Conservation (phyloP, 2,113 vertebrate species). For the Uria lomvia region DNA sequence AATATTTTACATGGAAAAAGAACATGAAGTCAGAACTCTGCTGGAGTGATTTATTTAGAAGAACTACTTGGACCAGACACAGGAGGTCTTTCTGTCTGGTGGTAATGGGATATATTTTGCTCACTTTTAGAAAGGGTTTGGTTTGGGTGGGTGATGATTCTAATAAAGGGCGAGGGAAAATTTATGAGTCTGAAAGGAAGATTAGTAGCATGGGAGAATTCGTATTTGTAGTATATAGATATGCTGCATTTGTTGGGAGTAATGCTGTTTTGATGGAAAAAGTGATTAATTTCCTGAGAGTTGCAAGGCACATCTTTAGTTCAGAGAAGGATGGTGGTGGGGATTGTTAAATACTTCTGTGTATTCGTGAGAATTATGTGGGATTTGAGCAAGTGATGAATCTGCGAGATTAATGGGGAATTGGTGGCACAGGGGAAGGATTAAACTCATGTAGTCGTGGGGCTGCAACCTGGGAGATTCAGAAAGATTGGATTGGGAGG, state of each 20-base stretch:
- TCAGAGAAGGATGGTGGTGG: neutral
- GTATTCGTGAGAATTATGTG: neutral
- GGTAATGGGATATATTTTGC: neutral
- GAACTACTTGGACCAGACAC: neutral
- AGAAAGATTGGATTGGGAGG: neutral
- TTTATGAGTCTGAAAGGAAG: slow-evolving; percentile 23
- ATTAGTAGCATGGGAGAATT: neutral
- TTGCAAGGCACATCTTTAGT: neutral
- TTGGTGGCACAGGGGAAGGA: neutral
- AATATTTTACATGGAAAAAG: slow-evolving; percentile 25
- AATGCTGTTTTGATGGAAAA: neutral
- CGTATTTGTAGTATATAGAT: neutral
- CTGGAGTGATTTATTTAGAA: slow-evolving; percentile 31
- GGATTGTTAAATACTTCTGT: slow-evolving; percentile 8
- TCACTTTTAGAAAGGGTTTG: neutral
- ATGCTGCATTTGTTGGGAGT: neutral
- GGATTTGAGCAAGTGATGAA: neutral
- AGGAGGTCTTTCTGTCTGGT: neutral
- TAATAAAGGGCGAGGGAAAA: neutral
- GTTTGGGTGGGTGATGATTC: neutral
- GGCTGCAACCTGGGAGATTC: neutral
- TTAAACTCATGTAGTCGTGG: neutral
- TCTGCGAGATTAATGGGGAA: slow-evolving; percentile 25
- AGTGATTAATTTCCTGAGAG: slow-evolving; percentile 16
- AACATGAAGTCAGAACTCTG: neutral